Conservation (phyloP, 2,113 vertebrate species). For the Onychostoma macrolepis region DNA sequence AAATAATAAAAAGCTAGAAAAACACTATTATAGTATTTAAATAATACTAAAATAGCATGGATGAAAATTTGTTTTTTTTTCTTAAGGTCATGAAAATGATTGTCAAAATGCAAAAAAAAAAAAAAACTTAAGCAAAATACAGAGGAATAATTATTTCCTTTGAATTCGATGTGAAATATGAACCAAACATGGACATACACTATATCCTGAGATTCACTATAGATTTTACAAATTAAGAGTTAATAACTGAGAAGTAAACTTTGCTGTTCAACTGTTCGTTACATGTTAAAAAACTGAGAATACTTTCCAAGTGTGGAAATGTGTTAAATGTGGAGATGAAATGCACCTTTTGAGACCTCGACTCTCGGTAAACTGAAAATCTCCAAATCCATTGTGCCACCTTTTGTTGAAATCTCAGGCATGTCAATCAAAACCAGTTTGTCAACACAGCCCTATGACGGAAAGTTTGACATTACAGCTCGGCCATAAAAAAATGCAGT, state of each 20-base stretch:
- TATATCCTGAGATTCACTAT: not conserved
- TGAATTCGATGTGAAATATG: not conserved
- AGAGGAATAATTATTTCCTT: too few relatives aligned
- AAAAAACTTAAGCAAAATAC: too few relatives aligned
- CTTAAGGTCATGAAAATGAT: too few relatives aligned
- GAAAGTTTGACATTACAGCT: not conserved
- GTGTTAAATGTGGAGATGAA: not conserved
- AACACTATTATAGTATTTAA: too few relatives aligned
- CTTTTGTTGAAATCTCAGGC: constrained; percentile 85
- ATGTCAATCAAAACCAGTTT: constrained; percentile 88
- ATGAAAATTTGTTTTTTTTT: too few relatives aligned
- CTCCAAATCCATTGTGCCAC: constrained; percentile 87
- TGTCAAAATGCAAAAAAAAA: too few relatives aligned
- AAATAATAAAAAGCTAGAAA: too few relatives aligned
- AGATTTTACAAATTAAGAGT: too few relatives aligned
- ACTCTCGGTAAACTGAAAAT: constrained; percentile 90
- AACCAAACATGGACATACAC: not conserved
- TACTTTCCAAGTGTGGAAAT: not conserved
- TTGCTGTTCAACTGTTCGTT: not conserved
- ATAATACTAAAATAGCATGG: too few relatives aligned
- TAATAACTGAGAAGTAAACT: not conserved
- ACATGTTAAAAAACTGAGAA: not conserved
- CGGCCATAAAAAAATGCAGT: not conserved
- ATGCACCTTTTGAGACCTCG: constrained; percentile 87
- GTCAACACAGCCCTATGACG: constrained; percentile 81